Percentiles rank a stretch among this genome's conserved stretches.
phyloP scores from a whole-genome alignment of 2,113 vertebrate genomes.

The Balaenoptera acutorostrata region DNA sequence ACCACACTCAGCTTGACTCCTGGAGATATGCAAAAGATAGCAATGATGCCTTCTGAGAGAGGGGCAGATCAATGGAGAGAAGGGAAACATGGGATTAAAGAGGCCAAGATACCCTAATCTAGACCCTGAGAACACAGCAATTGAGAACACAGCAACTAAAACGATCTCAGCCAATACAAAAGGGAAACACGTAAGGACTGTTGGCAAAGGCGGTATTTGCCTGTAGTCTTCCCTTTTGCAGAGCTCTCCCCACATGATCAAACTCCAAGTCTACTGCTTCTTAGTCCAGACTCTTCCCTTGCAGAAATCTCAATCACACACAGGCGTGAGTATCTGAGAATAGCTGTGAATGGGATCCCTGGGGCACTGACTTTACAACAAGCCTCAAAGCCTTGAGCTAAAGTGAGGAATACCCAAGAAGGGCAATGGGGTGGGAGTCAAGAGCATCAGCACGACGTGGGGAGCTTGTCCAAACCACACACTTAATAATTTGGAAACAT shows the following conservation, averaged over 20 bases:
- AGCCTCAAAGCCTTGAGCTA: constrained; percentile 2
- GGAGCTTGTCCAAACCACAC: neutral
- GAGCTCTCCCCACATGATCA: neutral
- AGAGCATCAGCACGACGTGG: neutral
- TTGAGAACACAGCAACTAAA: neutral
- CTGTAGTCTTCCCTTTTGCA: neutral
- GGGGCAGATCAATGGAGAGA: neutral
- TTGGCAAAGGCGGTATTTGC: neutral
- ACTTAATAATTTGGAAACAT: neutral
- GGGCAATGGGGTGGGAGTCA: neutral
- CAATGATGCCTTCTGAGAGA: neutral
- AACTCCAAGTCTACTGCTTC: neutral
- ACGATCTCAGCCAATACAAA: neutral
- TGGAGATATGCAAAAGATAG: neutral
- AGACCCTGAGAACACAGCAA: neutral
- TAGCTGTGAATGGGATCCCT: neutral
- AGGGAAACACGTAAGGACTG: neutral
- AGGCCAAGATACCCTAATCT: neutral
- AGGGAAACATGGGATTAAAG: neutral
- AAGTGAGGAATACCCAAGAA: neutral
- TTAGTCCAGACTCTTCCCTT: neutral
- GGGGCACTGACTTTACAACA: neutral
- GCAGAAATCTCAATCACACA: neutral
- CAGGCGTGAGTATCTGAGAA: neutral
- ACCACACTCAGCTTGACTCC: neutral